phyloP scores from a whole-genome alignment of 2,797 vertebrate species.

The Amblyopsis hoosieri region DNA sequence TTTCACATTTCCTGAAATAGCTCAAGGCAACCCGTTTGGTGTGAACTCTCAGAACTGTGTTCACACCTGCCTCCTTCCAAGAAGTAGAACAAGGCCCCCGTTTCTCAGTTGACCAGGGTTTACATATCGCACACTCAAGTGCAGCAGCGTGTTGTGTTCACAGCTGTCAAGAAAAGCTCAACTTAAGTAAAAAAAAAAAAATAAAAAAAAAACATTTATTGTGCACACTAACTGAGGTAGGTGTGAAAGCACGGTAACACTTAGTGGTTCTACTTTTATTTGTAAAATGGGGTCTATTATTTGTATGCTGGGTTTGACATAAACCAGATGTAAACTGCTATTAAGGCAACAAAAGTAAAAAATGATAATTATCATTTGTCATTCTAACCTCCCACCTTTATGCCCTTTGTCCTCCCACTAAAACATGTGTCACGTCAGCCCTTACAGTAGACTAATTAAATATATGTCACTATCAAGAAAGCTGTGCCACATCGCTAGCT shows the following conservation, averaged over 20 bases:
- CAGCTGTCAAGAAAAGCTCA: too few species aligned
- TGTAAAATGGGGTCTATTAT: conserved; percentile 23
- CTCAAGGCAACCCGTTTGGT: too few species aligned
- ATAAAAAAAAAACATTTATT: too few species aligned
- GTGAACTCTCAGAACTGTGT: too few species aligned
- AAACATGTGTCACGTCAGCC: conserved; percentile 61
- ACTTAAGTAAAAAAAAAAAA: too few species aligned
- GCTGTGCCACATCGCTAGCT: conserved; percentile 60
- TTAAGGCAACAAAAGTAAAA: conserved; percentile 67
- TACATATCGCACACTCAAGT: too few species aligned
- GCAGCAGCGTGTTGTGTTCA: too few species aligned
- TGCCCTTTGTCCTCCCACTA: conserved; percentile 68
- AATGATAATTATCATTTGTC: conserved; percentile 73
- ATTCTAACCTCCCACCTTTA: conserved; percentile 61
- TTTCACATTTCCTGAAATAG: too few species aligned
- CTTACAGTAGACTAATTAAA: conserved; percentile 63
- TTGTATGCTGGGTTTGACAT: conserved; percentile 52
- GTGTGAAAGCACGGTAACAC: not conserved
- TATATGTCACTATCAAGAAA: conserved; percentile 66
- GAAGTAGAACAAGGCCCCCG: too few species aligned
- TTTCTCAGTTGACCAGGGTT: too few species aligned
- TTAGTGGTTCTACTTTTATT: conserved; percentile 37
- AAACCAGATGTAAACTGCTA: conserved; percentile 64
- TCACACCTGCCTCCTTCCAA: too few species aligned
- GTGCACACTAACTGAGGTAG: too few species aligned